Evolutionary conservation across 64 coral and sea anemone genomes (phyloP).

Genomic region (Montipora sp.): DNA sequence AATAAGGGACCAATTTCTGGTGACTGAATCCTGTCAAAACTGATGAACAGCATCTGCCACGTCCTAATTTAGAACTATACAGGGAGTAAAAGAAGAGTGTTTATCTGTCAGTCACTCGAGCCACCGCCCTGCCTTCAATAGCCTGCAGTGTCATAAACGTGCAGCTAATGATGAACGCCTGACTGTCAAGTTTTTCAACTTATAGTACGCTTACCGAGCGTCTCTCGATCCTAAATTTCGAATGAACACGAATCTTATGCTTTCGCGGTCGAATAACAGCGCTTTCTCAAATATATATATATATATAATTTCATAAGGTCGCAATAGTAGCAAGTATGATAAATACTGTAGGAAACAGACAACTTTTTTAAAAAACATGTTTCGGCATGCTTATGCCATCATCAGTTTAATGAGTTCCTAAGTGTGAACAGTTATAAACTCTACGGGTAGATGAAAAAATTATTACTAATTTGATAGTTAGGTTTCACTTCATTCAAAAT

Average conservation of each 20-base stretch:
- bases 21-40: no score
- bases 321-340: no score
- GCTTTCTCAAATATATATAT: not conserved
- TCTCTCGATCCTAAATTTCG: not conserved
- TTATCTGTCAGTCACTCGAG: not conserved
- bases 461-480: no score
- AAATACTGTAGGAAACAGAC: no score
- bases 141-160: not conserved
- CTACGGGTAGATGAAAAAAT: no score
- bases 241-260: not conserved
- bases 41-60: not conserved
- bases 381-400: no score
- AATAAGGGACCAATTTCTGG: no score
- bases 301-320: no score
- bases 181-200: not conserved
- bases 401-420: no score
- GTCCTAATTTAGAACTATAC: not conserved
- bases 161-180: not conserved
- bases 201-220: not conserved
- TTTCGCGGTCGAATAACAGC: not conserved
- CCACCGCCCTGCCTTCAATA: not conserved
- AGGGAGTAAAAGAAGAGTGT: not conserved
- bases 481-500: no score
- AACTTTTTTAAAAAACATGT: no score
- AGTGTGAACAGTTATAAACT: no score